Base-by-base conservation (phyloP, 2,888 invertebrate species). In the Cantharis nigra region DNA sequence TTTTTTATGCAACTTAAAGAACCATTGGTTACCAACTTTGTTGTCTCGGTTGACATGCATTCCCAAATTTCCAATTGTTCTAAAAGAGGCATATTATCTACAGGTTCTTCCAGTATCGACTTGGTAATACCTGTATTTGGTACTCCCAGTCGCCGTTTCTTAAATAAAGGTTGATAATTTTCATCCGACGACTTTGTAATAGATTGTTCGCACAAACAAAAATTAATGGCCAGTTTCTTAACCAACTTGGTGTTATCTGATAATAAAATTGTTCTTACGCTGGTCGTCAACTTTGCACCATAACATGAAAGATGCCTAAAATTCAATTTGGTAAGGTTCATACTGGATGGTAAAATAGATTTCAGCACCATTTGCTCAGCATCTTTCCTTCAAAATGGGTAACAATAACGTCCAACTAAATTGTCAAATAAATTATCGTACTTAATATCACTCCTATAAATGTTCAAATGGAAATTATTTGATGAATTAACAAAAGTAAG, bases 181-280 rank as follows among this genome's bases (percentile, higher is more conserved):
- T 30, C 28, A 9, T 30, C 28, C 26, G 9, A 26, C 26, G 26
- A 26, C 7, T 30, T 30, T 3, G 1, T 10, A 10, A 30, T 10
- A 3, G 28, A 30, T 30, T 30, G 70, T 65, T 13, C 7, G 18
- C 71, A 64, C 23, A 71, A n/a, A 33, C 75, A 75, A 64, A 67
- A 49, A 28, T 75, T 75, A 11, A 75, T 65, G 11, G 65, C 67
- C 20, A 75, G n/a, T 28, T 75, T 75, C 13, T 75, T 75, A n/a
- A 75, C 20, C 4, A 18, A 10, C 13, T 65, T 9, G 10, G 28
- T 62, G 49, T 75, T 71, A 16, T 64, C 13, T 4, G 64, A 14
- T 13, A 62, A 13, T n/a, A 75, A 26, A 14, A 75, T 14, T 1
- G 10, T 5, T 11, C n/a, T 62, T 63, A 67, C 9, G 11, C 26